These are phyloP conservation scores for Myrmecophaga tridactyla DNA, from an alignment of 2,113 vertebrate genomes.

Conservation along the genomic window DNA sequence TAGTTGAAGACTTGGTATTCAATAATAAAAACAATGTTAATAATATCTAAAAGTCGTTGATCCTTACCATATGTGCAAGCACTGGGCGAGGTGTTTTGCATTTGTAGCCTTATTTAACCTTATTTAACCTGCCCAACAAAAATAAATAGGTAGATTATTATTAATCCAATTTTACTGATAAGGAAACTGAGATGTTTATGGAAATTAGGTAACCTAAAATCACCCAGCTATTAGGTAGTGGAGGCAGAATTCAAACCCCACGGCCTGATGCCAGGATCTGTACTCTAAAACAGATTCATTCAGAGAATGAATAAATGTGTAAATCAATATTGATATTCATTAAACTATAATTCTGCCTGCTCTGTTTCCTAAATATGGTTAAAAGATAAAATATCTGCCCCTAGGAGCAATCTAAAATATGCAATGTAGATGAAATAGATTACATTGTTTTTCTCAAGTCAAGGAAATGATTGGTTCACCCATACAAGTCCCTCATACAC, in stretches of 20 bases:
- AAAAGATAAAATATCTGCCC: not conserved
- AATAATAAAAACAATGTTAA: not conserved
- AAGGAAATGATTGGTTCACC: not conserved
- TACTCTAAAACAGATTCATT: too few species aligned
- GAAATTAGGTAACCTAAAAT: not conserved
- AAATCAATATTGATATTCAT: not conserved
- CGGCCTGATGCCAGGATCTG: not conserved
- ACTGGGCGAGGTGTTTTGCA: not conserved
- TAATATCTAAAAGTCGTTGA: not conserved
- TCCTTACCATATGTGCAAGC: fast-evolving
- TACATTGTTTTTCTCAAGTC: not conserved
- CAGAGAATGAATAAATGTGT: not conserved
- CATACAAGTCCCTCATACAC: not conserved
- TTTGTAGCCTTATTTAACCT: not conserved
- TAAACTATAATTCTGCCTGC: not conserved
- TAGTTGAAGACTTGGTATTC: not conserved
- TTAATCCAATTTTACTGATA: not conserved
- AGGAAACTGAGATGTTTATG: not conserved
- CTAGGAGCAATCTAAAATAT: not conserved
- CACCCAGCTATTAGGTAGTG: not conserved
- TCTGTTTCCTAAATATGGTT: not conserved
- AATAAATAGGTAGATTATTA: not conserved
- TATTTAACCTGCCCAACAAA: not conserved
- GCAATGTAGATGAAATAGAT: not conserved
- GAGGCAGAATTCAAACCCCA: not conserved